phyloP scores from a whole-genome alignment of 1,140 invertebrate species.

The Cyclargus thomasi region DNA sequence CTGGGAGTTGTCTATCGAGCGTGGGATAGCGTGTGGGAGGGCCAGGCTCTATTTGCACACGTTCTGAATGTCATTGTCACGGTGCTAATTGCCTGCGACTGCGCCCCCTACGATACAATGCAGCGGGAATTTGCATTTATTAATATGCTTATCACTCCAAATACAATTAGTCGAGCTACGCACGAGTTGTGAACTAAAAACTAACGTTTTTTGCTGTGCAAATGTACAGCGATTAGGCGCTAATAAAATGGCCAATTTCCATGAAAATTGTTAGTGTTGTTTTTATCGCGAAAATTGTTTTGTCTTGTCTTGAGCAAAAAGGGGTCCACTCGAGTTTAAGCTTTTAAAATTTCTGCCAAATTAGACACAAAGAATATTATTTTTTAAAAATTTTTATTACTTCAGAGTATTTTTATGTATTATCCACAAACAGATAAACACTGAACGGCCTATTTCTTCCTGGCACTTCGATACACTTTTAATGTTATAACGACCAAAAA shows the following conservation, averaged over 20 bases:
- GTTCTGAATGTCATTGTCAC: slow-evolving; percentile 68
- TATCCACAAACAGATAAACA: no score
- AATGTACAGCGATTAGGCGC: neutral
- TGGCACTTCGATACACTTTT: no score
- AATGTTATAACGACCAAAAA: neutral
- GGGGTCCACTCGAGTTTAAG: no score
- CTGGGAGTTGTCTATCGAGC: neutral
- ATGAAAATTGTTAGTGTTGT: neutral
- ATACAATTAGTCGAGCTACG: slow-evolving; percentile 10
- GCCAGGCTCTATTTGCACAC: slow-evolving; percentile 55
- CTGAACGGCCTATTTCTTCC: no score
- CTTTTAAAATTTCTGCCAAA: no score
- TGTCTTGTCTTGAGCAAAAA: neutral
- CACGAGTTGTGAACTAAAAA: neutral
- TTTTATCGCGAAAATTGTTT: neutral
- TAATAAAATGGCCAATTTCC: neutral
- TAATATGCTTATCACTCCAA: slow-evolving; percentile 16
- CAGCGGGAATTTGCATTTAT: slow-evolving; percentile 32
- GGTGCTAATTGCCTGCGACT: slow-evolving; percentile 52
- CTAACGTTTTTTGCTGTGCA: neutral
- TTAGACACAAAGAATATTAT: no score
- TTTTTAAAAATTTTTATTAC: no score
- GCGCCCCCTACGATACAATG: slow-evolving; percentile 28
- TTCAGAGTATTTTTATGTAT: no score
- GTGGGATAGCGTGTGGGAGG: slow-evolving; percentile 6